Conservation (phyloP, 2,797 vertebrate species). For the Cossypha dichroa region DNA sequence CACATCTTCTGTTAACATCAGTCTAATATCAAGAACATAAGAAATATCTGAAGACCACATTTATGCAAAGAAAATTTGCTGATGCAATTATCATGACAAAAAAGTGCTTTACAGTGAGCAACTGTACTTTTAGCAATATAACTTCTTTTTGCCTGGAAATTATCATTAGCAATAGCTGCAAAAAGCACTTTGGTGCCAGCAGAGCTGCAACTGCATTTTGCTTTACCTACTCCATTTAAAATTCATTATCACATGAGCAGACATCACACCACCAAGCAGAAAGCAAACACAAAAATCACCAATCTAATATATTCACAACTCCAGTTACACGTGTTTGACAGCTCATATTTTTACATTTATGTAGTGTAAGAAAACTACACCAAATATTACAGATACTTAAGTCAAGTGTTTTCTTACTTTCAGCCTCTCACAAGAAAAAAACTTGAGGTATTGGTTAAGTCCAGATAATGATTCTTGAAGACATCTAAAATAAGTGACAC, state of each 20-base stretch:
- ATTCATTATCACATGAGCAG: neutral
- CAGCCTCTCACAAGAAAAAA: neutral
- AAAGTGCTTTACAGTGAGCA: neutral
- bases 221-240: neutral
- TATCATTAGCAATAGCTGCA: neutral
- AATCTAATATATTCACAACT: neutral
- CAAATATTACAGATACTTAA: neutral
- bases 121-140: neutral
- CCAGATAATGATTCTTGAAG: neutral
- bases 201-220: neutral
- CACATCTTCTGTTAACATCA: neutral
- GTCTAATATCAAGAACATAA: accelerated
- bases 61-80: neutral
- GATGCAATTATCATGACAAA: neutral
- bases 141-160: neutral
- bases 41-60: neutral
- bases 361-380: neutral
- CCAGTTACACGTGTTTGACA: neutral
- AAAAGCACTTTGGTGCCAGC: neutral
- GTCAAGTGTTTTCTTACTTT: neutral
- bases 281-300: neutral
- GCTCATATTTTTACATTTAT: neutral
- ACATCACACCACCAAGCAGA: neutral
- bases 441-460: neutral
- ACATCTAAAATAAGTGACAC: neutral